These are phyloP conservation scores for Sebastiscus albofasciatus DNA, from an alignment of 2,797 vertebrate genomes.

Conservation along the genomic window DNA sequence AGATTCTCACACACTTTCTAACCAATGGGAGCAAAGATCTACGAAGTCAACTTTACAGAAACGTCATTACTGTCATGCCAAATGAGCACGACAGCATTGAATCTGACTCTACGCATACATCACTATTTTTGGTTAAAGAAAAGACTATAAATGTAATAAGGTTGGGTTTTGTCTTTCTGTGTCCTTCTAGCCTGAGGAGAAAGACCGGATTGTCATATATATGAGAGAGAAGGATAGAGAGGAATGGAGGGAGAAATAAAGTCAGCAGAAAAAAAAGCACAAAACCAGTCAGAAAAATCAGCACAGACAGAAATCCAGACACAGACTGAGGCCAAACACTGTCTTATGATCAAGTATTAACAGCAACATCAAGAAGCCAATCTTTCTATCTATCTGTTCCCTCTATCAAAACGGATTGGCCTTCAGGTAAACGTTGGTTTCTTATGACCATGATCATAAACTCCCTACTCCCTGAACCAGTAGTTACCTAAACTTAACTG, in stretches of 20 bases:
- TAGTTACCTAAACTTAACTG: too few species aligned
- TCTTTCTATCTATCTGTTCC: not conserved
- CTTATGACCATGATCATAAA: not conserved
- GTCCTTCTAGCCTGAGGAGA: not conserved
- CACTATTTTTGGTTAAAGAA: not conserved
- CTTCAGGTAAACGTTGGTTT: not conserved
- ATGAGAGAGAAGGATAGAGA: not conserved
- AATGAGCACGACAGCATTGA: not conserved
- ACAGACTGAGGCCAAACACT: not conserved
- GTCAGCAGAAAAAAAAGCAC: too few species aligned
- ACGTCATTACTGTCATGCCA: not conserved
- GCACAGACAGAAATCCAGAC: not conserved
- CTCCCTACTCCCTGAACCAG: too few species aligned
- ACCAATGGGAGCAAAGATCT: not conserved
- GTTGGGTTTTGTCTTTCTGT: not conserved
- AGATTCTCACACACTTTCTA: not conserved
- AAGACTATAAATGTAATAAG: not conserved
- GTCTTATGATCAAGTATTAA: not conserved
- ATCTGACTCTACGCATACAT: not conserved
- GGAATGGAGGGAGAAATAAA: not conserved
- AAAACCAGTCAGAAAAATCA: not conserved
- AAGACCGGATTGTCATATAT: not conserved
- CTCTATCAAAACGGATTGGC: fast-evolving
- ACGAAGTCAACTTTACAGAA: not conserved
- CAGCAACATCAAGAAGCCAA: not conserved